Conservation (phyloP, 2,888 invertebrate genomes). For the Drosophila glabriapex region DNA sequence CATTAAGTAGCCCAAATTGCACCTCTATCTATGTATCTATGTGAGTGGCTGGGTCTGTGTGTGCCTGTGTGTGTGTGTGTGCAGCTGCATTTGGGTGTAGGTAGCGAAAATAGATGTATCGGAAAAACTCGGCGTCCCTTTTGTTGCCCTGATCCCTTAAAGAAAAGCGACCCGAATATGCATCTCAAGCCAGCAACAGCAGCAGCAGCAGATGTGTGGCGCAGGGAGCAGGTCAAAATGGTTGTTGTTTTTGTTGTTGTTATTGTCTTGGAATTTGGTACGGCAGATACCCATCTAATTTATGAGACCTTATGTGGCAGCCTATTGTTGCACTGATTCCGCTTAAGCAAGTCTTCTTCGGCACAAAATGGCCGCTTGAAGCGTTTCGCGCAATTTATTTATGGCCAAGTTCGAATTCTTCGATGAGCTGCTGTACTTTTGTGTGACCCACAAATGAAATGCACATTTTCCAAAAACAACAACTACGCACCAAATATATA, state of each 20-base stretch:
- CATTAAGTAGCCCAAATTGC: slow-evolving; percentile 73
- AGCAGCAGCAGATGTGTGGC: slow-evolving; percentile 51
- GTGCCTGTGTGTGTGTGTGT: slow-evolving; percentile 3
- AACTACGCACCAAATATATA: slow-evolving; percentile 42
- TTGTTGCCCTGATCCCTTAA: slow-evolving; percentile 61
- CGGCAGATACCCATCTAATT: slow-evolving; percentile 43
- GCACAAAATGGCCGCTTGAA: slow-evolving; percentile 51
- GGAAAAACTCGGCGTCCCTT: slow-evolving; percentile 44
- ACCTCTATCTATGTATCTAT: slow-evolving; percentile 12
- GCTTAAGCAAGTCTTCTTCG: slow-evolving; percentile 12
- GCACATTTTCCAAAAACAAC: slow-evolving; percentile 5
- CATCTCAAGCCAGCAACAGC: slow-evolving; percentile 15
- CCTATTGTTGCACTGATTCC: slow-evolving; percentile 31
- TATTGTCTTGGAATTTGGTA: slow-evolving; percentile 52
- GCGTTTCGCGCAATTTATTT: slow-evolving; percentile 28
- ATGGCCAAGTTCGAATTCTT: slow-evolving; percentile 12
- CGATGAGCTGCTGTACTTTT: slow-evolving; percentile 53
- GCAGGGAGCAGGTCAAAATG: slow-evolving; percentile 73
- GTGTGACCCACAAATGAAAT: slow-evolving; percentile 37
- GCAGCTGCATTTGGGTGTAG: slow-evolving; percentile 52
- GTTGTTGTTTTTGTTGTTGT: not conserved
- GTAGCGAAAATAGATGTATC: slow-evolving; percentile 39
- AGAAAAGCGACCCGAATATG: slow-evolving; percentile 57
- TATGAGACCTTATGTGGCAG: slow-evolving; percentile 23
- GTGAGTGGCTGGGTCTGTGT: not conserved